Conservation (phyloP, 1,140 invertebrate genomes). For the Bombus superbus region DNA sequence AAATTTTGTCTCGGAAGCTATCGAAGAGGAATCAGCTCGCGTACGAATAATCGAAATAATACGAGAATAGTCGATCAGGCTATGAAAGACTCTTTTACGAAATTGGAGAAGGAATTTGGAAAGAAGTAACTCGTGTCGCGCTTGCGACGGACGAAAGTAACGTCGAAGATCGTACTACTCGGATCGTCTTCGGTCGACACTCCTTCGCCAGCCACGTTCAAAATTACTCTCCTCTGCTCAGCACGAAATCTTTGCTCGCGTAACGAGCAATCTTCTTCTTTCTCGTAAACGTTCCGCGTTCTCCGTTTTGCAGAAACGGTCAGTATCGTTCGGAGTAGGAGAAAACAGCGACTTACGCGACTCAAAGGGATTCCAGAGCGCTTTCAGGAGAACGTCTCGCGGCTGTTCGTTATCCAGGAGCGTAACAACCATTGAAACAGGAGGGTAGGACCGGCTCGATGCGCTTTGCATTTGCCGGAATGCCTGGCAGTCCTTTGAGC, state of each 20-base stretch:
- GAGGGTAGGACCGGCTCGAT: not conserved
- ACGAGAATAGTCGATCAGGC: too few species aligned
- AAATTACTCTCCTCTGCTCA: too few species aligned
- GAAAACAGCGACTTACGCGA: constrained; percentile 3
- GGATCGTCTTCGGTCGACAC: too few species aligned
- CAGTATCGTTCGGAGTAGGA: not conserved
- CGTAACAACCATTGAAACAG: constrained; percentile 48
- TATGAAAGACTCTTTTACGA: too few species aligned
- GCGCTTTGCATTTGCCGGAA: constrained; percentile 49
- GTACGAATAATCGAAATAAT: too few species aligned
- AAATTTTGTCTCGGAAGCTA: too few species aligned
- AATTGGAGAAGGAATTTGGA: too few species aligned
- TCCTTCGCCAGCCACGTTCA: too few species aligned
- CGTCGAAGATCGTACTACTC: too few species aligned
- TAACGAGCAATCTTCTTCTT: not conserved
- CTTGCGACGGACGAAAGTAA: too few species aligned
- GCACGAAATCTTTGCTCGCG: not conserved
- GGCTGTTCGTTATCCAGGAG: constrained; percentile 57
- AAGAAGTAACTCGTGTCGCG: too few species aligned
- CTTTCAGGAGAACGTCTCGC: constrained; percentile 41
- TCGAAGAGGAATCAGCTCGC: too few species aligned
- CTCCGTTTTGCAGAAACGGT: not conserved
- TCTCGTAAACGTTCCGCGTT: not conserved
- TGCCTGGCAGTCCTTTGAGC: constrained; percentile 52
- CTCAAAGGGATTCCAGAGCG: constrained; percentile 50